These are phyloP conservation scores for Phyllopteryx taeniolatus DNA, from an alignment of 2,113 vertebrate species.

Conservation along the genomic window DNA sequence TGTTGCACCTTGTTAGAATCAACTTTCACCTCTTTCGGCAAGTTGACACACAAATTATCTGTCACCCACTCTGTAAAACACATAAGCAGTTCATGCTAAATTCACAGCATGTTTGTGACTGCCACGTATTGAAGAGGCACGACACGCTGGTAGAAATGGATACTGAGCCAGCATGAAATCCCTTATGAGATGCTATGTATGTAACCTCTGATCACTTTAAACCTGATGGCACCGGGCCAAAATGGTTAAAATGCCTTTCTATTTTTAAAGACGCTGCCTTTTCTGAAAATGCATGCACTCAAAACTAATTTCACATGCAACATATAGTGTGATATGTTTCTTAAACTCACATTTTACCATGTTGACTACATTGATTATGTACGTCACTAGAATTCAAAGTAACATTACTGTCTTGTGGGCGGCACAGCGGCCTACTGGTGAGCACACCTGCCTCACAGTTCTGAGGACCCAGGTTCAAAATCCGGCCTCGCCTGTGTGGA, in stretches of 20 bases:
- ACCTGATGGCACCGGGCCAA: neutral
- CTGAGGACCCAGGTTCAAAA: no score
- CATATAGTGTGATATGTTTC: no score
- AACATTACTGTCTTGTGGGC: no score
- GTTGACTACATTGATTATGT: no score
- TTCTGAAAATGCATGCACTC: neutral
- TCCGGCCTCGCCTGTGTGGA: no score
- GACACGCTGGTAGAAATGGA: neutral
- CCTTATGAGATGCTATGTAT: neutral
- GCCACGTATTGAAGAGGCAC: neutral
- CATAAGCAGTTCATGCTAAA: neutral
- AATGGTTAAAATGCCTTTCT: neutral
- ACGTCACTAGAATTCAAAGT: no score
- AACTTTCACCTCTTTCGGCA: neutral
- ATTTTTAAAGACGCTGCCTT: neutral
- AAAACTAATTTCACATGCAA: neutral
- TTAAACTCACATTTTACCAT: no score
- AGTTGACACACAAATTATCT: neutral
- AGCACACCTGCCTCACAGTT: no score
- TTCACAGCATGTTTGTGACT: neutral
- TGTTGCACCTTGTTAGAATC: conserved; percentile 6
- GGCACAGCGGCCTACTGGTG: no score
- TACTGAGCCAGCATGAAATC: neutral
- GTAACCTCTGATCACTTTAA: neutral
- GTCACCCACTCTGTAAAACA: neutral